Conservation (phyloP, 2,888 invertebrate species). For the Xylophagus ater region DNA sequence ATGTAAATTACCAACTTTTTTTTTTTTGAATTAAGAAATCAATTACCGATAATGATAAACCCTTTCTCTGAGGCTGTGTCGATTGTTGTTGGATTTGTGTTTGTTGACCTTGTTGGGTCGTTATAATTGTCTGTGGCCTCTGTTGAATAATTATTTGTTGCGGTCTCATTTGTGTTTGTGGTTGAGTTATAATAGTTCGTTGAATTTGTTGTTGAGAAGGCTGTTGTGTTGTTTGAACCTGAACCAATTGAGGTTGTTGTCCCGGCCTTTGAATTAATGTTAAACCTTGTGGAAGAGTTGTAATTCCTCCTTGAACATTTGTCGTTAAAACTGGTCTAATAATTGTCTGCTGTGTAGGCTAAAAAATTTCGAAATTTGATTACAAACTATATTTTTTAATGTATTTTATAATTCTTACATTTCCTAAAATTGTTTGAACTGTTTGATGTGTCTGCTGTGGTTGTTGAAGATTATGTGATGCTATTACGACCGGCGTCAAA, state of each 20-base stretch:
- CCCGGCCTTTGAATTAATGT: slow-evolving; percentile 39
- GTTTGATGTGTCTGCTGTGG: slow-evolving; percentile 25
- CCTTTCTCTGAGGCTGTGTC: slow-evolving; percentile 29
- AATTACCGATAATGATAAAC: slow-evolving; percentile 36
- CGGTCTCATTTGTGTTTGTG: slow-evolving; percentile 23
- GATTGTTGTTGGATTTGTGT: slow-evolving; percentile 23
- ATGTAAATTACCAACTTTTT: no score
- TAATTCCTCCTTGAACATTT: slow-evolving; percentile 29
- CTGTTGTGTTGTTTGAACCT: slow-evolving; percentile 33
- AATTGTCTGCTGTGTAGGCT: slow-evolving; percentile 37
- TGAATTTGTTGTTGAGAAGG: slow-evolving; percentile 24
- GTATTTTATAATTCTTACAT: slow-evolving; percentile 25
- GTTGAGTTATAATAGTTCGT: slow-evolving; percentile 33
- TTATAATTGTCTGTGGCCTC: slow-evolving; percentile 33
- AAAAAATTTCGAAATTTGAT: slow-evolving; percentile 7
- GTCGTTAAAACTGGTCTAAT: slow-evolving; percentile 35
- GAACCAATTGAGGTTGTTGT: slow-evolving; percentile 38
- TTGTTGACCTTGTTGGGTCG: slow-evolving; percentile 32
- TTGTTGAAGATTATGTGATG: slow-evolving; percentile 31
- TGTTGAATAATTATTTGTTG: slow-evolving; percentile 27
- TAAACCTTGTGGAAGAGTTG: slow-evolving; percentile 36
- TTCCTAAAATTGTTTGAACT: slow-evolving; percentile 30
- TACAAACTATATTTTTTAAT: neutral
- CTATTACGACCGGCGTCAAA: slow-evolving; percentile 21
- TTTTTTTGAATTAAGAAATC: no score